Percentiles rank a stretch among this genome's conserved stretches.
These are phyloP conservation scores for Drosophila parthenogenetica DNA, from an alignment of 2,888 invertebrate genomes.

Conservation along the genomic window DNA sequence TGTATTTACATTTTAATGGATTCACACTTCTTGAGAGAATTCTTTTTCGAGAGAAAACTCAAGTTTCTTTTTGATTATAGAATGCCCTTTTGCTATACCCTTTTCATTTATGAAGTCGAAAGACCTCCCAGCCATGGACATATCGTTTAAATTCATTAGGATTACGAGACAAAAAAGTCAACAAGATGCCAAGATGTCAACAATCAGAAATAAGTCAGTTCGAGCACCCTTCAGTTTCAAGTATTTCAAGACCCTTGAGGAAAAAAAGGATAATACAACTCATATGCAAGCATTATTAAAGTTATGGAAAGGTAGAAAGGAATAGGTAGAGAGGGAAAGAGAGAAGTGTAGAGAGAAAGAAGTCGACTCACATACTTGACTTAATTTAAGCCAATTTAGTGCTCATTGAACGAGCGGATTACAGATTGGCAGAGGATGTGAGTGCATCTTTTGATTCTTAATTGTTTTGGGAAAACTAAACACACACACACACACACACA, in stretches of 20 bases:
- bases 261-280: constrained; percentile 69
- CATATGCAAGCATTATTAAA: constrained; percentile 64
- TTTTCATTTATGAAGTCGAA: constrained; percentile 25
- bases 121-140: constrained; percentile 40
- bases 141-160: constrained; percentile 84
- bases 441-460: constrained; percentile 58
- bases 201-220: constrained; percentile 38
- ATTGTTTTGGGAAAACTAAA: constrained; percentile 62
- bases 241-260: constrained; percentile 29
- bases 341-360: background rate
- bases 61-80: no score
- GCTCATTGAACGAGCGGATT: constrained; percentile 69
- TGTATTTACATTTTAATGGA: constrained; percentile 71
- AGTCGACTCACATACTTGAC: constrained; percentile 82
- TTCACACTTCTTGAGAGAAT: constrained; percentile 59
- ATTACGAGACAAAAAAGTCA: constrained; percentile 83
- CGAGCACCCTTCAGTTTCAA: constrained; percentile 48
- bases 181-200: constrained; percentile 66
- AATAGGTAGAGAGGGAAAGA: background rate
- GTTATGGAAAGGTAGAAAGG: constrained; percentile 39
- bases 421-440: constrained; percentile 44
- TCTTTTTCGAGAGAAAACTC: no score
- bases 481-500: constrained; percentile 16
- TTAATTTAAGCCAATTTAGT: constrained; percentile 85
- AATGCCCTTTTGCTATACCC: constrained; percentile 21